These are phyloP conservation scores for Tanypteryx hageni DNA, from an alignment of 2,888 invertebrate species.

Conservation along the genomic window DNA sequence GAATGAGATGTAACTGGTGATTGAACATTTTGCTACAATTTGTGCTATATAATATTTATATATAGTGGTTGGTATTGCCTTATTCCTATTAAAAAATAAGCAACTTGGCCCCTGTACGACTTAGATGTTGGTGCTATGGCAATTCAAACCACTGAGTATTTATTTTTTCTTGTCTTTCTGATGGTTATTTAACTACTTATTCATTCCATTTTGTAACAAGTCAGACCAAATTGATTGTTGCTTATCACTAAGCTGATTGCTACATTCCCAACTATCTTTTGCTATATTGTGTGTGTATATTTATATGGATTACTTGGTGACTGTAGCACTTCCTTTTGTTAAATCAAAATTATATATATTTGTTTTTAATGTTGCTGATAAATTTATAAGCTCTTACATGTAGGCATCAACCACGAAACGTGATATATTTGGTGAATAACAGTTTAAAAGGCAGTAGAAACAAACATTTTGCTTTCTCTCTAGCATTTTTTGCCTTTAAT, in stretches of 20 bases:
- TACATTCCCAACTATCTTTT: slow-evolving; percentile 47
- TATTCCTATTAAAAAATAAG: slow-evolving; percentile 63
- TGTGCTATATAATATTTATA: slow-evolving; percentile 53
- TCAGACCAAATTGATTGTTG: slow-evolving; percentile 53
- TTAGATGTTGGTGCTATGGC: slow-evolving; percentile 64
- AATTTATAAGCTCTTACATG: neutral
- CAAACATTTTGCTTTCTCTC: neutral
- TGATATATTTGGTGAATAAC: neutral
- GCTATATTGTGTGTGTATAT: slow-evolving; percentile 27
- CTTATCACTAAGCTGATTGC: slow-evolving; percentile 50
- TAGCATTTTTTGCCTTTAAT: neutral
- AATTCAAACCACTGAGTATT: slow-evolving; percentile 60
- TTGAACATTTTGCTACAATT: slow-evolving; percentile 57
- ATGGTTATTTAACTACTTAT: slow-evolving; percentile 49
- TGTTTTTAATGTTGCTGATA: neutral
- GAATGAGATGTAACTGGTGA: slow-evolving; percentile 46
- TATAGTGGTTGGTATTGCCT: slow-evolving; percentile 63
- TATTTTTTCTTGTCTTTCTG: slow-evolving; percentile 62
- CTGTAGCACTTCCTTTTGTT: neutral
- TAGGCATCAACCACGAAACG: neutral
- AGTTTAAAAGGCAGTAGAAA: neutral
- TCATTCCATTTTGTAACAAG: slow-evolving; percentile 52
- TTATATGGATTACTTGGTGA: neutral
- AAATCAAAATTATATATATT: neutral
- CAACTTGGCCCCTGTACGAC: slow-evolving; percentile 55